These are phyloP conservation scores for Eolophus roseicapilla DNA, from an alignment of 2,113 vertebrate genomes.

Conservation along the genomic window DNA sequence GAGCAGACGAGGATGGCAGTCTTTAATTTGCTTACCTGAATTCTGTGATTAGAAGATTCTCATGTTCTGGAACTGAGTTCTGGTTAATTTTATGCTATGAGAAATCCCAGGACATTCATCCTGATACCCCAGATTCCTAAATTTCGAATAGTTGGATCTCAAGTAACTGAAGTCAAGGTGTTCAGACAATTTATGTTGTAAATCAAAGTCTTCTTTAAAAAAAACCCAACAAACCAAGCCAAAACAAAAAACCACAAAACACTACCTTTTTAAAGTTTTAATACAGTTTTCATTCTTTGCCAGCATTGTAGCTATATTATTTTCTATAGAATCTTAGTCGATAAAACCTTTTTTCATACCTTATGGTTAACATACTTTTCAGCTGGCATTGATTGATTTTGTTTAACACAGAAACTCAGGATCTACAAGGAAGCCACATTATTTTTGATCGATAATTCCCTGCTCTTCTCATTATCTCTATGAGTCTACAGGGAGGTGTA, in stretches of 20 bases:
- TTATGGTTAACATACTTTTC: background rate
- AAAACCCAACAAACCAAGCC: background rate
- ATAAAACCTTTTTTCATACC: background rate
- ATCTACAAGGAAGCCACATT: constrained; percentile 2
- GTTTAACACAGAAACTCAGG: background rate
- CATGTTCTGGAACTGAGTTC: background rate
- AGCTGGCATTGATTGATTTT: background rate
- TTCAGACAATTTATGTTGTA: background rate
- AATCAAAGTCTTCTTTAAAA: background rate
- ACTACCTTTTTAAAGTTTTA: background rate
- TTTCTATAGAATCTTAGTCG: background rate
- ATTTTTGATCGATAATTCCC: constrained; percentile 35
- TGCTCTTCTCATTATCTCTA: constrained; percentile 1
- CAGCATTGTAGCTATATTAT: background rate
- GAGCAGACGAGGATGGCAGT: background rate
- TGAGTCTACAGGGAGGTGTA: background rate
- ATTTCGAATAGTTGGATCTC: background rate
- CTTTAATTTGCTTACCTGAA: background rate
- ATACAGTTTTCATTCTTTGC: background rate
- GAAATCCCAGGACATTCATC: background rate
- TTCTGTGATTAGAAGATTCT: background rate
- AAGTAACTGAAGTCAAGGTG: background rate
- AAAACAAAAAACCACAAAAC: background rate
- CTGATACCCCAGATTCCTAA: background rate
- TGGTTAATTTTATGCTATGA: background rate